Evolutionary conservation across 1,140 invertebrate genomes (phyloP), one percentile per base, ranked within the genome.

Genomic region (Doryteuthis pealeii): DNA sequence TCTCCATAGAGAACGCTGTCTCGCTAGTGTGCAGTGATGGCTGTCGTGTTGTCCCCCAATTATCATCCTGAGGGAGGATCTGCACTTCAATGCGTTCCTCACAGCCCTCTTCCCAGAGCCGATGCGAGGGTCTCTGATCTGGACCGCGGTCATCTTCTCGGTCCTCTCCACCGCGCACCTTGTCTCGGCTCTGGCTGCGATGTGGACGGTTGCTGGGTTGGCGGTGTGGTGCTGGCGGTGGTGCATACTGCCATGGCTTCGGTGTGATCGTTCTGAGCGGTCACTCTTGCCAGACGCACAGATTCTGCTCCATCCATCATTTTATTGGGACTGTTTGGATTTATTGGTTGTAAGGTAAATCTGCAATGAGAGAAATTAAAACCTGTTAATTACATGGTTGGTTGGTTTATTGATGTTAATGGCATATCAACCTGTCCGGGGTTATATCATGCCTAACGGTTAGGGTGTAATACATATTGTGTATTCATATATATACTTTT

Each of bases 21-120:
- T 98, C 96, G 0, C 96, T 98, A 2, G 96, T 98, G 82, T 97
- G 97, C 96, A 5, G 97, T 99, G 31, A 99, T 93, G 0, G 95
- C 96, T 5, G 97, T 99, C 0, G 96, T 98, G 83, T 96, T 98
- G 88, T 99, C 97, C 49, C 95, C 96, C 97, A 99, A 85, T 97
- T 97, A 83, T 99, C 97, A 90, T 98, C 96, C 86, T 91, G 90
- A 0, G 95, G 95, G 62, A 98, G 87, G 77, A 97, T 96, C 89
- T 96, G 95, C 68, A 97, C 95, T 92, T 85, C 4, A 91, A 93
- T 88, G 91, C 90, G 8, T 91, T 91, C 93, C 93, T 94, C 78
- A 81, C 85, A 73, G 12, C 77, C 72, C 14, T 83, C 82, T 71
- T 84, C 74, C 83, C 83, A 1, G 82, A 80, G 73, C 82, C 83